These are phyloP conservation scores for Trachops cirrhosus DNA, from an alignment of 2,797 vertebrate genomes.

Conservation along the genomic window DNA sequence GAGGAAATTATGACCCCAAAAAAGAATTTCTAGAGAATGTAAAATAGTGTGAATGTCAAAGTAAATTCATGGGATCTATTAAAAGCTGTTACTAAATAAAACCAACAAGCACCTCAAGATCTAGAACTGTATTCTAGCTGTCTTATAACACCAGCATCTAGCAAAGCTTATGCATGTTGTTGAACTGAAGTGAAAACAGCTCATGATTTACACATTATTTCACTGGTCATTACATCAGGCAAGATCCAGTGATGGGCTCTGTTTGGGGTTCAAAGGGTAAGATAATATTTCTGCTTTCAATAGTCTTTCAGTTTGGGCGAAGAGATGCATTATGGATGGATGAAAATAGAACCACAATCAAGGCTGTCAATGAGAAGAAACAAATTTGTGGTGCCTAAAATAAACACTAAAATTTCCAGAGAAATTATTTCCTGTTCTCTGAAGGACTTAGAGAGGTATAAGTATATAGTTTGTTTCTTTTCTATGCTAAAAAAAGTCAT, in stretches of 20 bases:
- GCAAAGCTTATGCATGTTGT: not conserved
- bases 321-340: not conserved
- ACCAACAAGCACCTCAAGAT: not conserved
- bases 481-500: not conserved
- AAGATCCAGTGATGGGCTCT: not conserved
- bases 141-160: not conserved
- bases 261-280: not conserved
- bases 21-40: not conserved
- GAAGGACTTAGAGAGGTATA: not conserved
- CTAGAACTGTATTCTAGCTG: not conserved
- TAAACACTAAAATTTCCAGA: not conserved
- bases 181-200: not conserved
- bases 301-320: not conserved
- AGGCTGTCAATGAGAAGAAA: not conserved
- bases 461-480: not conserved
- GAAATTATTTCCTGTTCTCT: not conserved
- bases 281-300: conserved; percentile 8
- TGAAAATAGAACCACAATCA: not conserved
- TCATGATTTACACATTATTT: not conserved
- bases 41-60: not conserved
- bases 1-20: not conserved
- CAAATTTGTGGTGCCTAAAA: not conserved
- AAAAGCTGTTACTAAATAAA: not conserved
- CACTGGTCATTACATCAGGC: not conserved
- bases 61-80: not conserved